phyloP scores from a whole-genome alignment of 2,888 invertebrate species.

The Scelioninae gen. 2 region DNA sequence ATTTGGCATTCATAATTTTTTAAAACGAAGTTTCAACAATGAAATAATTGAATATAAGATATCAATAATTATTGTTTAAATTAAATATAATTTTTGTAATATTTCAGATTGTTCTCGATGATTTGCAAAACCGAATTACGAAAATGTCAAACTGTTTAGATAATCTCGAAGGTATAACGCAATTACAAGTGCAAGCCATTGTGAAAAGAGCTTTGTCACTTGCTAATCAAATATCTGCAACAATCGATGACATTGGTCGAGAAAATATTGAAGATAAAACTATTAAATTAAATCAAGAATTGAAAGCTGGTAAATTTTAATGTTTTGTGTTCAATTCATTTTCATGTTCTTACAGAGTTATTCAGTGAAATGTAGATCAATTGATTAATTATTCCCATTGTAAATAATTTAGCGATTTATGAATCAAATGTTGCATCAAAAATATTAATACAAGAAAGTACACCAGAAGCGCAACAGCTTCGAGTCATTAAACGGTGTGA shows the following conservation, averaged over 20 bases:
- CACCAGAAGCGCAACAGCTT: conserved; percentile 72
- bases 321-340: background rate
- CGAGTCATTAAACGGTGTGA: conserved; percentile 73
- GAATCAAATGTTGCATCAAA: conserved; percentile 71
- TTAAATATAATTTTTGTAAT: conserved; percentile 4
- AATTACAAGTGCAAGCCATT: conserved; percentile 67
- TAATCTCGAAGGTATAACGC: conserved; percentile 68
- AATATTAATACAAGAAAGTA: conserved; percentile 66
- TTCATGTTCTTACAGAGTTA: background rate
- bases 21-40: no score
- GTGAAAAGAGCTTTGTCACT: conserved; percentile 70
- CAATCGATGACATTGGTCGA: conserved; percentile 71
- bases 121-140: conserved; percentile 69
- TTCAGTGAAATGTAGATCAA: no score
- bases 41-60: no score
- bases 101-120: conserved; percentile 70
- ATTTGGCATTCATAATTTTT: no score
- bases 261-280: conserved; percentile 71
- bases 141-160: conserved; percentile 70
- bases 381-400: no score
- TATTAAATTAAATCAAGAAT: conserved; percentile 70
- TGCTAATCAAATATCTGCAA: conserved; percentile 69
- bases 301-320: conserved; percentile 70
- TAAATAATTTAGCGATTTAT: conserved; percentile 72
- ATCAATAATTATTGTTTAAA: no score